phyloP scores from a whole-genome alignment of 1,140 invertebrate species.

The Bursaphelenchus mucronatus region DNA sequence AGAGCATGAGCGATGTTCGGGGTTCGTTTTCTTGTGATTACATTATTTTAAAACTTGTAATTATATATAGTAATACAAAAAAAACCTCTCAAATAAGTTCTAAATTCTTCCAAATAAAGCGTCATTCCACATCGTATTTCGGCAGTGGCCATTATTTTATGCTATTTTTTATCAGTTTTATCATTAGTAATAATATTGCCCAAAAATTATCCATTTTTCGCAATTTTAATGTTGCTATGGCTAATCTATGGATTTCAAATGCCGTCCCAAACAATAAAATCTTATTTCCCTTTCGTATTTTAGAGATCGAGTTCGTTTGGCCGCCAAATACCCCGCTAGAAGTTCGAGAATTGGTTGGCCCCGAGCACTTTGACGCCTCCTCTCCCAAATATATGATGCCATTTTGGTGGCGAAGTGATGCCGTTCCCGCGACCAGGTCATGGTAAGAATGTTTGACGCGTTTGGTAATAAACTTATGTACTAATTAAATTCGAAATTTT shows the following conservation, averaged over 20 bases:
- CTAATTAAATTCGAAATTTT: conserved; percentile 12
- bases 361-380: conserved; percentile 48
- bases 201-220: too few relatives aligned
- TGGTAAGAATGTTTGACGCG: conserved; percentile 31
- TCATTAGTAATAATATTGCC: too few relatives aligned
- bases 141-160: too few relatives aligned
- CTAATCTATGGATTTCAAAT: too few relatives aligned
- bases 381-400: conserved; percentile 53
- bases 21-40: not conserved
- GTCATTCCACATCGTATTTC: too few relatives aligned
- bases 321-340: conserved; percentile 52
- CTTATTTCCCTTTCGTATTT: conserved; percentile 11
- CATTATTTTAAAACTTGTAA: too few relatives aligned
- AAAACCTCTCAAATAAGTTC: too few relatives aligned
- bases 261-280: too few relatives aligned
- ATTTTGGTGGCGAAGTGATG: conserved; percentile 50
- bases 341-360: conserved; percentile 55
- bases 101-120: too few relatives aligned
- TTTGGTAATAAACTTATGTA: not conserved
- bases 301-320: conserved; percentile 55
- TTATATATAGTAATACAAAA: too few relatives aligned
- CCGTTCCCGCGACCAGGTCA: conserved; percentile 48
- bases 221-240: too few relatives aligned
- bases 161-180: too few relatives aligned
- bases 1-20: conserved; percentile 7